phyloP scores from a whole-genome alignment of 2,113 vertebrate species.

The Neogale vison region DNA sequence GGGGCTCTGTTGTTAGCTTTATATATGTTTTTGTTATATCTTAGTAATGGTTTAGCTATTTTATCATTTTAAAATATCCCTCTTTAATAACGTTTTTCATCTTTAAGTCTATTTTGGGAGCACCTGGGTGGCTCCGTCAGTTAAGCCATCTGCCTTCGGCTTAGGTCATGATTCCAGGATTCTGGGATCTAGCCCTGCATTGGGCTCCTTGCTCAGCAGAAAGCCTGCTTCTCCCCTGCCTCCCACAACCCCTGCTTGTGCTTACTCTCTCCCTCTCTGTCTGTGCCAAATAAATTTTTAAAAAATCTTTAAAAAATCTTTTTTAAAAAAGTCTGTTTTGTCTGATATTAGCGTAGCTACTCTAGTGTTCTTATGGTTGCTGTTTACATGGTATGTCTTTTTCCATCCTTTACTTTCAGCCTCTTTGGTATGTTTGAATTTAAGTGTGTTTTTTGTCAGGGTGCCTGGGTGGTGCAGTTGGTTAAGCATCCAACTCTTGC shows the following conservation, averaged over 20 bases:
- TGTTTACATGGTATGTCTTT: neutral
- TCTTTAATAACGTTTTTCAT: neutral
- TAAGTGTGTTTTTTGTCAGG: neutral
- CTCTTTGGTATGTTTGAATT: neutral
- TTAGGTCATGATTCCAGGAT: too few species aligned
- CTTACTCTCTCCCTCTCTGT: too few species aligned
- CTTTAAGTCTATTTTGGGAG: neutral
- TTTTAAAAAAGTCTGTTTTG: neutral
- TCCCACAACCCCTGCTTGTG: too few species aligned
- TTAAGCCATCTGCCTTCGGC: too few species aligned
- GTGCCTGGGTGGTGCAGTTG: neutral
- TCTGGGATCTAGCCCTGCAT: too few species aligned
- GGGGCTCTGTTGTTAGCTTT: neutral
- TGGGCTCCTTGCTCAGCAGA: too few species aligned
- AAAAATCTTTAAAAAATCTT: too few species aligned
- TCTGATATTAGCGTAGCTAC: neutral
- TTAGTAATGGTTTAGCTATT: neutral
- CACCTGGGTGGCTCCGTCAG: too few species aligned
- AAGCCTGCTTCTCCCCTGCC: too few species aligned
- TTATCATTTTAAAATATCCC: neutral
- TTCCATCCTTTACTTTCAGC: neutral
- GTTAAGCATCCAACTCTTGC: neutral
- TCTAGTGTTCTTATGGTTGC: neutral
- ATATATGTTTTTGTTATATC: neutral
- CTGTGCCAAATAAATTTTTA: too few species aligned